Evolutionary conservation across 2,113 vertebrate species (phyloP), one percentile per base, ranked within the genome.

Genomic region (Zosterops japonicus): DNA sequence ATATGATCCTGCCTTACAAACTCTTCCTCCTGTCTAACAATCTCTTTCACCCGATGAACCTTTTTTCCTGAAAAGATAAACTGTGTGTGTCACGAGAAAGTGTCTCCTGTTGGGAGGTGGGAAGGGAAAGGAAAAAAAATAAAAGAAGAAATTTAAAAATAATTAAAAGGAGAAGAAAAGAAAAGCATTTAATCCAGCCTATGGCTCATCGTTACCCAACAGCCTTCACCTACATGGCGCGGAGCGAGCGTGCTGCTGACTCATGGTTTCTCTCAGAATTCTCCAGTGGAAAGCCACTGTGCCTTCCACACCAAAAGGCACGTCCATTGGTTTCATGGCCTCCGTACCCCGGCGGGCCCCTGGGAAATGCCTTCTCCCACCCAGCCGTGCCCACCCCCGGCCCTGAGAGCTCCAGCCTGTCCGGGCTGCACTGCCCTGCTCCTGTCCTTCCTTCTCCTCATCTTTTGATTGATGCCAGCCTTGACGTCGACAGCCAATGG

Each of bases 121-220:
- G 1, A 1, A 3, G 2, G 2, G 1, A 2, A 19, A 28, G 15
- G 5, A 1, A 4, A 28, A 18, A 6, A 1, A 1, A 22, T 28
- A 11, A 18, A 63, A 33, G 28, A 61, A 21, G 1, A 50, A 50
- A 25, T 50, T 50, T 8, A 50, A 25, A 24, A 6, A 5, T 5
- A 4, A 6, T 14, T 6, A 2, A 2, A 4, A 8, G 12, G 15
- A 39, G 29, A 11, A 21, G 9, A 9, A 2, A 12, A 11, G 2
- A 14, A n/a, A 46, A 24, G 5, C 5, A 17, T 79, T 72, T 82
- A 19, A n/a, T 14, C 23, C 53, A 49, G 12, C 19, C 27, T 59
- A 5, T 72, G 17, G 3, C 31, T 93, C 60, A 57, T 17, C 12
- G 2, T 24, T 31, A n/a, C 24, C 22, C 23, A 72, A 18, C 14